Percentiles rank a stretch among this genome's conserved stretches.
phyloP scores from a whole-genome alignment of 2,888 invertebrate species.

The Tubulanus polymorphus region DNA sequence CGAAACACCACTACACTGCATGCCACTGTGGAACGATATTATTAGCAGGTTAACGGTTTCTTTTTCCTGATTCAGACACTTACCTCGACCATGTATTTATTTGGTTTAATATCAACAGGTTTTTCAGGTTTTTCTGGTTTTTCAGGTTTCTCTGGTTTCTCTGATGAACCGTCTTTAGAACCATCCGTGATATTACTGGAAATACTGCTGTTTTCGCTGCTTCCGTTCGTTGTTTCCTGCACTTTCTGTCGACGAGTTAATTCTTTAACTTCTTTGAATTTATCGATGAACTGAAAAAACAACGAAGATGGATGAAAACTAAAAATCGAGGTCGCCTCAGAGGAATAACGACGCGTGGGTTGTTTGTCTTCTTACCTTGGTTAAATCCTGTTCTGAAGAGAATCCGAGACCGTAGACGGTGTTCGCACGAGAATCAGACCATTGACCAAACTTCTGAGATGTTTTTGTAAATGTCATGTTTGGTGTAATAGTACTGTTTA shows the following conservation, averaged over 20 bases:
- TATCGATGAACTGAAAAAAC: constrained; percentile 81
- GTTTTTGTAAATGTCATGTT: constrained; percentile 99
- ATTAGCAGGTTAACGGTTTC: too few species aligned
- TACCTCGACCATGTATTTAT: too few species aligned
- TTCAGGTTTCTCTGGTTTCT: too few species aligned
- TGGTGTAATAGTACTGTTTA: constrained; percentile 95
- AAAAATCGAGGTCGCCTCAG: not conserved
- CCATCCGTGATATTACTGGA: too few species aligned
- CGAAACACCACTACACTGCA: too few species aligned
- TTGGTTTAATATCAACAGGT: too few species aligned
- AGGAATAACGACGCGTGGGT: not conserved
- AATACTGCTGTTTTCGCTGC: too few species aligned
- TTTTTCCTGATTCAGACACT: too few species aligned
- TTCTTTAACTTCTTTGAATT: constrained; percentile 97
- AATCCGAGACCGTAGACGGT: constrained; percentile 96
- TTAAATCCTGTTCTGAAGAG: constrained; percentile 87
- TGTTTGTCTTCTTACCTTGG: constrained; percentile 65
- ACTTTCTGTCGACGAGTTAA: constrained; percentile 63
- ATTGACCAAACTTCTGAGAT: constrained; percentile 98
- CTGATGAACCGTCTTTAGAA: too few species aligned
- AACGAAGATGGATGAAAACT: constrained; percentile 6
- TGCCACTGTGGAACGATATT: too few species aligned
- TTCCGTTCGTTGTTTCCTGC: not conserved
- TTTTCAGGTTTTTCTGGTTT: too few species aligned
- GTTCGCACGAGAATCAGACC: constrained; percentile 95